Base-by-base conservation (phyloP, 2,888 invertebrate species). In the Calephelis perditalis region DNA sequence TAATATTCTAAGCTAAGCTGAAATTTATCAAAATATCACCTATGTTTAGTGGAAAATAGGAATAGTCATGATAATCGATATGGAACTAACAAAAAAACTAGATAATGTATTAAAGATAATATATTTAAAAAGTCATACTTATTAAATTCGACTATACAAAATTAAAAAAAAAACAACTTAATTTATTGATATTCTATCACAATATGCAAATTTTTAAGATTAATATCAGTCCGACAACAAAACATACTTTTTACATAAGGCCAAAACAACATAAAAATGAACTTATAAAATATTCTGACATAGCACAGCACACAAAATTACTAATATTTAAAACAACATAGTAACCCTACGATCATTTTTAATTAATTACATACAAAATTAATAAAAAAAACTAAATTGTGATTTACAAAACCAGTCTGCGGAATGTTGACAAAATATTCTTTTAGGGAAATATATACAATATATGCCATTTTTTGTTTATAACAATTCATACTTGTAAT, bases 81-180 rank as follows among this genome's bases (percentile, higher is more conserved):
- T 2, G 26, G 26, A 26, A 26, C 26, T 3, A 26, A 40, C 40
- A 40, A 40, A 40, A 40, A 40, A 40, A 40, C 40, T 40, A 40
- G 5, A 8, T 40, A 40, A 40, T 6, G 8, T 5, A 7, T 40
- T 40, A 40, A 40, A 52, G 35, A 52, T 35, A 26, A 35, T 52
- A 52, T 52, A 52, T 52, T 52, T 52, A 5, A 52, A 26, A 52
- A 52, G 52, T 26, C 52, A 52, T 46, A 46, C 35, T 35, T 52
- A 52, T 52, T 52, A 52, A 52, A 52, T 52, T 52, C 52, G 52
- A 52, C 52, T 52, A 52, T 52, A 52, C 52, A 52, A 52, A 52
- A 52, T 52, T 47, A 47, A 47, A 35, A 52, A 52, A 49, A 52
- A 52, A 52, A 52, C 52, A 52, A 52, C 26, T 52, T 52, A 11